Conservation (phyloP, 37 sponge, comb jelly and placozoan species). For the Spongilla lacustris region DNA sequence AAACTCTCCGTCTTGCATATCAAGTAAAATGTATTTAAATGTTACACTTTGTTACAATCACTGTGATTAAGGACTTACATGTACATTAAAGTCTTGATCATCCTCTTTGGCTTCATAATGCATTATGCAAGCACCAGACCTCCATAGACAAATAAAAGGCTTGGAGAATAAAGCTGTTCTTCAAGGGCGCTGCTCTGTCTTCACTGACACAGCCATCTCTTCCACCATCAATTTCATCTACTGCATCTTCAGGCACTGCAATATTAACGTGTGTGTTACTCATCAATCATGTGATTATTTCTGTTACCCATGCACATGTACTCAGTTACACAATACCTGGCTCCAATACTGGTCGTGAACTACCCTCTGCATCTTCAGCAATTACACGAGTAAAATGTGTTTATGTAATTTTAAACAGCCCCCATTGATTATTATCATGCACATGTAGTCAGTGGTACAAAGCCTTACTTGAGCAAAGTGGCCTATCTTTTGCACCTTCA, state of each 20-base stretch:
- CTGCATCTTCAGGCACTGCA: neutral
- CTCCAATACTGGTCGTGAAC: neutral
- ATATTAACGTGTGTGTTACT: neutral
- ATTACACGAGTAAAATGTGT: neutral
- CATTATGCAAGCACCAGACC: neutral
- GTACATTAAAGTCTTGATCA: neutral
- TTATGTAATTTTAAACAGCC: neutral
- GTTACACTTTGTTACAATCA: neutral
- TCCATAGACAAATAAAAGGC: neutral
- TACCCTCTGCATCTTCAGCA: neutral
- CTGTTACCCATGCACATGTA: neutral
- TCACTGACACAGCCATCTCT: neutral
- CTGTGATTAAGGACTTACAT: neutral
- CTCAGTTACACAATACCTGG: neutral
- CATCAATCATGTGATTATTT: neutral
- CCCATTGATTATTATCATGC: neutral
- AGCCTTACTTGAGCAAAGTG: no score
- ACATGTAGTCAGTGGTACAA: no score
- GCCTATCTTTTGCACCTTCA: no score
- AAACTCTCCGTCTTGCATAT: neutral
- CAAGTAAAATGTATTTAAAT: neutral
- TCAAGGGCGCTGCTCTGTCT: neutral
- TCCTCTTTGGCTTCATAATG: neutral
- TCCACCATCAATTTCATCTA: neutral
- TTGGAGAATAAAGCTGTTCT: neutral